Percentiles rank a stretch among this genome's conserved stretches.
These are phyloP conservation scores for Palythoa caribaeorum DNA, from an alignment of 92 coral and sea anemone species.

Conservation along the genomic window DNA sequence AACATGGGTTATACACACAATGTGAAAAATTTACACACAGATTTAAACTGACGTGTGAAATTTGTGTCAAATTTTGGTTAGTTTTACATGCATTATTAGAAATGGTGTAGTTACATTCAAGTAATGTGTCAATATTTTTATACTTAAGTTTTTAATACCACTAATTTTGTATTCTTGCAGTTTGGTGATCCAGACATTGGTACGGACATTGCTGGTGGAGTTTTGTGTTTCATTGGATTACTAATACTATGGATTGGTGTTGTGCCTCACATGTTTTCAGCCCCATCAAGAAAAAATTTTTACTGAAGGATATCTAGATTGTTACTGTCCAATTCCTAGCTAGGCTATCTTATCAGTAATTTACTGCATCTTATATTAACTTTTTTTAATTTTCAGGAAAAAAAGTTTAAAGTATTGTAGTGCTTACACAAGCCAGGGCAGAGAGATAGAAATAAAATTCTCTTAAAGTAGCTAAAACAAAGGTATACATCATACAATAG, in stretches of 20 bases:
- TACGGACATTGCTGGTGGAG: slow-evolving; percentile 32
- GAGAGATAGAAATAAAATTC: too few relatives aligned
- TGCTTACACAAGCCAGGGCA: too few relatives aligned
- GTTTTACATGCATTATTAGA: too few relatives aligned
- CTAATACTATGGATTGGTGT: neutral
- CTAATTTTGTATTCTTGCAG: slow-evolving; percentile 1
- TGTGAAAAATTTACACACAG: too few relatives aligned
- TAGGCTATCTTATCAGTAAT: neutral
- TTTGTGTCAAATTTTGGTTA: too few relatives aligned
- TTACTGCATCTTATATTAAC: neutral
- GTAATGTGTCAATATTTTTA: too few relatives aligned
- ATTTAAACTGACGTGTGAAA: too few relatives aligned
- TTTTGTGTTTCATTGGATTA: slow-evolving; percentile 28
- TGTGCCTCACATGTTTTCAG: neutral
- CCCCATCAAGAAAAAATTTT: neutral
- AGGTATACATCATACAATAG: too few relatives aligned
- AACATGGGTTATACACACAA: too few relatives aligned
- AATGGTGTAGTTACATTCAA: too few relatives aligned
- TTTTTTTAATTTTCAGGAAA: neutral
- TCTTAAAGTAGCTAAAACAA: too few relatives aligned
- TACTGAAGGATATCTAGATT: neutral
- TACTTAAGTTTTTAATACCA: neutral
- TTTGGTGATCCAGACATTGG: slow-evolving; percentile 31
- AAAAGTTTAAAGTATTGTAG: too few relatives aligned
- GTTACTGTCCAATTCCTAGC: neutral